A percentile compares a stretch with the other conserved stretches of the same genome.
phyloP scores from a whole-genome alignment of 2,888 invertebrate genomes.

The Aquatica leii region DNA sequence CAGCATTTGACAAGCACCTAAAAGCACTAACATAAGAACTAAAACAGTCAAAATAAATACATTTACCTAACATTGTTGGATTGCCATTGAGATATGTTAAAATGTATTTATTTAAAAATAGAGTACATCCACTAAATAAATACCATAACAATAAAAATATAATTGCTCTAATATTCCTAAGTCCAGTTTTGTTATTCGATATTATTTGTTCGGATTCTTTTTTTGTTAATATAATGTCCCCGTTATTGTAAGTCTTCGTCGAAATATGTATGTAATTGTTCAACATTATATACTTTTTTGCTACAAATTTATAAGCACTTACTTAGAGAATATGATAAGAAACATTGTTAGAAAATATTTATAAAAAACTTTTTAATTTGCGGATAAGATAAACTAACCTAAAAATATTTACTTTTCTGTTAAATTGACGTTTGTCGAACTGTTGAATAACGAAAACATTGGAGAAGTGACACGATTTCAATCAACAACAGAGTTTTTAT shows the following conservation, averaged over 20 bases:
- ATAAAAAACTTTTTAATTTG: no score
- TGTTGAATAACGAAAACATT: no score
- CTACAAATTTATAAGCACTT: background rate
- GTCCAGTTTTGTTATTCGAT: slow-evolving; percentile 55
- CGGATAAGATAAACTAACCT: no score
- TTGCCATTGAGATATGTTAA: slow-evolving; percentile 76
- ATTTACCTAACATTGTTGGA: slow-evolving; percentile 74
- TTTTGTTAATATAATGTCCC: slow-evolving; percentile 30
- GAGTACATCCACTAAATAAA: slow-evolving; percentile 78
- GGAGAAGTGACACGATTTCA: no score
- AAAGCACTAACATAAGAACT: slow-evolving; percentile 23
- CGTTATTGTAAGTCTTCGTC: slow-evolving; percentile 33
- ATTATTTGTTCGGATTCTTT: slow-evolving; percentile 35
- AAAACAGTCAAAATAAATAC: background rate
- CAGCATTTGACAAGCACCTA: slow-evolving; percentile 79
- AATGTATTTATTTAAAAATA: slow-evolving; percentile 82
- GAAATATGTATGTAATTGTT: slow-evolving; percentile 38
- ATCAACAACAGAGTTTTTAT: no score
- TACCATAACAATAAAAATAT: slow-evolving; percentile 75
- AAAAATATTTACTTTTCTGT: no score
- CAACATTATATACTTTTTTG: slow-evolving; percentile 18
- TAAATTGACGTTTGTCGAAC: no score
- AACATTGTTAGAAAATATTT: no score
- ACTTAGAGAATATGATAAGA: background rate
- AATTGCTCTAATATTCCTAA: slow-evolving; percentile 68